A percentile compares a stretch with the other conserved stretches of the same genome.
phyloP scores from a whole-genome alignment of 2,797 vertebrate species.

The Anguilla megastoma region DNA sequence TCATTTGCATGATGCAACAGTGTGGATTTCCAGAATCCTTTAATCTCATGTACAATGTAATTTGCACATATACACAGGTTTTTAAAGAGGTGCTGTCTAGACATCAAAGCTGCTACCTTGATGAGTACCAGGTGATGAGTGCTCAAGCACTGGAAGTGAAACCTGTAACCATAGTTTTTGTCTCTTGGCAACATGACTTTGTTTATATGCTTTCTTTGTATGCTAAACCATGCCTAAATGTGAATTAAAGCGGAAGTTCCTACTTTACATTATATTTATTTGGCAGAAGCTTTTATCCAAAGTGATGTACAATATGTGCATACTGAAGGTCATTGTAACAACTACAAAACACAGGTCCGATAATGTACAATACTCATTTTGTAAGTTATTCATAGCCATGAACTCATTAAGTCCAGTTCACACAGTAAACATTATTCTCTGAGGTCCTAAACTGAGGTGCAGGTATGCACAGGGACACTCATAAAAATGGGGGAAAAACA shows the following conservation, averaged over 20 bases:
- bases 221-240: neutral
- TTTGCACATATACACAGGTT: neutral
- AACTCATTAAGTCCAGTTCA: no score
- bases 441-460: neutral
- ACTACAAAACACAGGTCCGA: no score
- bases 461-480: neutral
- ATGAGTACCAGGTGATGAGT: neutral
- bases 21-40: neutral
- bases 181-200: neutral
- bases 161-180: neutral
- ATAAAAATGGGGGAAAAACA: neutral
- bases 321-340: no score
- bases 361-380: no score
- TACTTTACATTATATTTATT: no score
- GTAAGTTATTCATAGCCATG: no score
- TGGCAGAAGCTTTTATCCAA: no score
- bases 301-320: no score
- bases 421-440: no score
- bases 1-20: neutral
- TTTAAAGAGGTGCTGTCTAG: neutral
- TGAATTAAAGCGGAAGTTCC: neutral
- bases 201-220: neutral
- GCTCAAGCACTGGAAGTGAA: neutral
- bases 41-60: neutral
- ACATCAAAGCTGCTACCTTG: slow-evolving; percentile 7